phyloP scores from a whole-genome alignment of 2,797 vertebrate genomes.

The Lagocephalus sceleratus region DNA sequence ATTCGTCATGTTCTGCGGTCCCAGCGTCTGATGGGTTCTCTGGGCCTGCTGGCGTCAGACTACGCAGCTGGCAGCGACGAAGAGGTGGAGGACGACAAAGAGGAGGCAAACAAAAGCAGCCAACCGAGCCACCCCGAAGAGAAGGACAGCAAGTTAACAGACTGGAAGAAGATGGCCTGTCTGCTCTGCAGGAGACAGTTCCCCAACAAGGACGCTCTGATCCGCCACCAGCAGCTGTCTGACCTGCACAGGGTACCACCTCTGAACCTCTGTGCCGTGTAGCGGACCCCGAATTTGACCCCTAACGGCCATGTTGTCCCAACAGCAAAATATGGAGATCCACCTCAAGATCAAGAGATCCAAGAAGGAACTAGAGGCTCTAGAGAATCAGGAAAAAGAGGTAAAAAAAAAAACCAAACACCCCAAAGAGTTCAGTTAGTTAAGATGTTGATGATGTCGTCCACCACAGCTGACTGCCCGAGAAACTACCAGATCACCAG shows the following conservation, averaged over 20 bases:
- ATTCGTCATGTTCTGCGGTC: background rate
- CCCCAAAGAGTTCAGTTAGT: background rate
- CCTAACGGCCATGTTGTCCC: conserved; percentile 22
- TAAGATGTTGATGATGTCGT: background rate
- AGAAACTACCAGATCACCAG: conserved; percentile 65
- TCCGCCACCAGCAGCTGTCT: conserved; percentile 96
- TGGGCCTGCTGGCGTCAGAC: conserved; percentile 90
- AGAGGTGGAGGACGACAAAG: conserved; percentile 88
- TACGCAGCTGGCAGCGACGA: conserved; percentile 95
- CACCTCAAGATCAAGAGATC: conserved; percentile 95
- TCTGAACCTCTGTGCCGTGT: background rate
- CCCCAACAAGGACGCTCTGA: conserved; percentile 91
- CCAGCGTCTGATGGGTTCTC: conserved; percentile 90
- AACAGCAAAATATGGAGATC: conserved; percentile 97
- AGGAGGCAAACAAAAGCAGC: conserved; percentile 70
- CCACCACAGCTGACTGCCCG: conserved; percentile 62
- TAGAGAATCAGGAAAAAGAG: conserved; percentile 94
- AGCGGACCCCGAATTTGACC: background rate
- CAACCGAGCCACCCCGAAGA: conserved; percentile 73
- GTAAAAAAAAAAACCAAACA: conserved; percentile 50
- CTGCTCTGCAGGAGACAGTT: conserved; percentile 95
- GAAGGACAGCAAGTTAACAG: conserved; percentile 88
- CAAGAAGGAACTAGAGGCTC: conserved; percentile 90
- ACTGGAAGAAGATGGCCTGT: conserved; percentile 98
- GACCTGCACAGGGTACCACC: conserved; percentile 92